These are phyloP conservation scores for Oscheius sp. DNA, from an alignment of 2,888 invertebrate genomes.

Conservation along the genomic window DNA sequence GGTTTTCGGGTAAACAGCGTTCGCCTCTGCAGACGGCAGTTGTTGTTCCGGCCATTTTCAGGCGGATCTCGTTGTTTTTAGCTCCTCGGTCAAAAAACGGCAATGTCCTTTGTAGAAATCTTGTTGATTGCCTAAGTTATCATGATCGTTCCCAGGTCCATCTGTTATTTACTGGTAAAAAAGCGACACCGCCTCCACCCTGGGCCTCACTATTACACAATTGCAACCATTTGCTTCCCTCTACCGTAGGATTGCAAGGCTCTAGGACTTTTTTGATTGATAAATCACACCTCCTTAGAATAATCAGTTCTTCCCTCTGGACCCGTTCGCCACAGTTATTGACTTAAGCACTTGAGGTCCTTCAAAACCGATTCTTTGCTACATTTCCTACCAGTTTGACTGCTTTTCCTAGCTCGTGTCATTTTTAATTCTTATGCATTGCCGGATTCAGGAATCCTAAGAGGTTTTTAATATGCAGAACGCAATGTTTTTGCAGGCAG, in stretches of 20 bases:
- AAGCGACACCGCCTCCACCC: constrained; percentile 29
- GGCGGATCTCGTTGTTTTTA: not conserved
- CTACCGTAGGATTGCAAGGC: constrained; percentile 27
- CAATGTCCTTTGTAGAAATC: not conserved
- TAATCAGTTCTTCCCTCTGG: constrained; percentile 6
- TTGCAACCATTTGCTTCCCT: constrained; percentile 28
- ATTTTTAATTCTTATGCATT: not conserved
- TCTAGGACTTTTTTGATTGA: constrained; percentile 15
- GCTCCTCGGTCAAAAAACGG: too few relatives aligned
- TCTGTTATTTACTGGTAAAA: constrained; percentile 39
- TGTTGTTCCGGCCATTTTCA: constrained; percentile 18
- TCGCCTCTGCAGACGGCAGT: constrained; percentile 18
- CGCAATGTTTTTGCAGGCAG: too few relatives aligned
- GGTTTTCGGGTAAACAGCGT: constrained; percentile 11
- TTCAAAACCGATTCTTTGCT: constrained; percentile 35
- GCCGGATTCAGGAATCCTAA: not conserved
- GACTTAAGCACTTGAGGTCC: constrained; percentile 28
- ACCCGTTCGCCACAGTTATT: constrained; percentile 22
- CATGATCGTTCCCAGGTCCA: constrained; percentile 17
- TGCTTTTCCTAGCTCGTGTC: not conserved
- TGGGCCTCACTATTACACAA: constrained; percentile 29
- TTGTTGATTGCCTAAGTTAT: not conserved
- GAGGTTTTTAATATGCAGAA: too few relatives aligned
- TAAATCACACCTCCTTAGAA: constrained; percentile 15
- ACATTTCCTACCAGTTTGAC: not conserved